Base-by-base conservation (phyloP, 2,888 invertebrate genomes). In the Trileptium ribeirensis region DNA sequence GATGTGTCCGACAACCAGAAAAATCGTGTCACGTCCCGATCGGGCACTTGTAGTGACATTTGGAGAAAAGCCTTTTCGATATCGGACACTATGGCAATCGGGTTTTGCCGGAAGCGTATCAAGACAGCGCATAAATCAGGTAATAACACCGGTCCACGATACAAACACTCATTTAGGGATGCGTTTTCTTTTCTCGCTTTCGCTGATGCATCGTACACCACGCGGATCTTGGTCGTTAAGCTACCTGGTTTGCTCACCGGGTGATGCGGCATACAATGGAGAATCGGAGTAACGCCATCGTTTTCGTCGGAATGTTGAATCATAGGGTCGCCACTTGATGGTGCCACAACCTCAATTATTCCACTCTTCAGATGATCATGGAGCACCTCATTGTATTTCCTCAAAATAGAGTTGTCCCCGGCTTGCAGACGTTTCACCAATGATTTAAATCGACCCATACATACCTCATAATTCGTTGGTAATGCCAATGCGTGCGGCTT, bases 131-230 rank as follows among this genome's bases (percentile, higher is more conserved):
- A 75, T n/a, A 84, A 34, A 74, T 79, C 67, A 38, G 81, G 83
- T 19, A 81, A 75, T 19, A 83, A 75, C 8, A 51, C 51, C 8
- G 83, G 84, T 15, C 84, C 84, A 8, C 80, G 39, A 70, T 84
- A 83, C 15, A 83, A 40, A 74, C 83, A 84, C 67, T 84, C 83
- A 82, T 84, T 84, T 33, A 84, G 75, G 3, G 79, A 78, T 1
- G 74, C 3, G 1, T 67, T 81, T 75, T 83, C 77, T 0, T 2
- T 29, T 31, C n/a, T n/a, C n/a, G 31, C 33, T 78, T 67, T 78
- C 0, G 78, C 80, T 0, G 82, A 83, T 3, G 82, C 86, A 82
- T 86, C 86, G 77, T 81, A 86, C 8, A 86, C 85, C 33, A 83
- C 78, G 2, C 85, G 40, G 3, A 86, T 40, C 77, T 86, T 86